Evolutionary conservation across 2,888 invertebrate genomes (phyloP).

Genomic region (Pemphredon lugubris): DNA sequence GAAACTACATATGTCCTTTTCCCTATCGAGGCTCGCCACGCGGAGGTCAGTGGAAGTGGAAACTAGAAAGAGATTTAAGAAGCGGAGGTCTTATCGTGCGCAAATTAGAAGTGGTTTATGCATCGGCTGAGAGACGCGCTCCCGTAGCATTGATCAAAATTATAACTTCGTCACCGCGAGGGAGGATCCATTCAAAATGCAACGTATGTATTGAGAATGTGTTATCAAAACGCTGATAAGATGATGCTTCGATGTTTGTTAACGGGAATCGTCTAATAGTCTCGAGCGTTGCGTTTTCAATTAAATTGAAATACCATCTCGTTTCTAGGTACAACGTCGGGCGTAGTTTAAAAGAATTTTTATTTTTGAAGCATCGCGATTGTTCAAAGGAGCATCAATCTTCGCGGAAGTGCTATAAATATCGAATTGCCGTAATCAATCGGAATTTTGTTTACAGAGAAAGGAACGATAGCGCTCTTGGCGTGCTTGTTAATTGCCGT

Average conservation of each 20-base stretch:
- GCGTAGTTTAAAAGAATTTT: too few relatives aligned
- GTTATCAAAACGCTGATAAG: too few relatives aligned
- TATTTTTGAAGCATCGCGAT: too few relatives aligned
- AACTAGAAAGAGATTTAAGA: conserved; percentile 42
- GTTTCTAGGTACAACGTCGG: too few relatives aligned
- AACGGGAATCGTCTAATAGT: too few relatives aligned
- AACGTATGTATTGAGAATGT: neutral
- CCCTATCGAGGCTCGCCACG: neutral
- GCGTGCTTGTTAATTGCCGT: conserved; percentile 19
- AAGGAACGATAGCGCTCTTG: conserved; percentile 2
- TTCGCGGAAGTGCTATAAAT: too few relatives aligned
- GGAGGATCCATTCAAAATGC: neutral
- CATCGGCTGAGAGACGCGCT: neutral
- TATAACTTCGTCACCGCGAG: neutral
- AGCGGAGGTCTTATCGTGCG: conserved; percentile 22
- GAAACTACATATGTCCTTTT: conserved; percentile 28
- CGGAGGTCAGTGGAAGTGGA: conserved; percentile 32
- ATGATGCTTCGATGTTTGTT: too few relatives aligned
- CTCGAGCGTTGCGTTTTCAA: too few relatives aligned
- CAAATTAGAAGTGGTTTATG: conserved; percentile 30
- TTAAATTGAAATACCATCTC: too few relatives aligned
- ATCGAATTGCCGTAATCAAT: too few relatives aligned
- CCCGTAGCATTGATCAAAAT: neutral
- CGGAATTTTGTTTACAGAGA: conserved; percentile 26
- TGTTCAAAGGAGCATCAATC: too few relatives aligned